Conservation (phyloP, 2,888 invertebrate species). For the Nesidiocoris tenuis region DNA sequence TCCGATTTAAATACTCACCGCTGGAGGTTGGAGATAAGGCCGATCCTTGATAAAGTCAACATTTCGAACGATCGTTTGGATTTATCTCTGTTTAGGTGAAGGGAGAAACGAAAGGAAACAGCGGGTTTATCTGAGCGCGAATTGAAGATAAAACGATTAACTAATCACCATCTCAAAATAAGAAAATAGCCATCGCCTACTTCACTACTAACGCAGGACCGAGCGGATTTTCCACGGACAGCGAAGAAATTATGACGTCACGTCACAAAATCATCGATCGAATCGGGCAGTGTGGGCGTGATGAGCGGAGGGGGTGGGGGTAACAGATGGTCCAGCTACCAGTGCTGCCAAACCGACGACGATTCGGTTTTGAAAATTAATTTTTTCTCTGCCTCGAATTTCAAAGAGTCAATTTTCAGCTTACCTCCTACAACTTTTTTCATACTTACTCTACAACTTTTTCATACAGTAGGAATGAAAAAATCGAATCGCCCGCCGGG, state of each 20-base stretch:
- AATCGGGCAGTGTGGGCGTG: neutral
- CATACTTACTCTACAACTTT: no score
- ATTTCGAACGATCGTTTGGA: constrained; percentile 23
- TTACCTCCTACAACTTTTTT: no score
- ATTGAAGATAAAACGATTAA: neutral
- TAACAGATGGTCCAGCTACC: no score
- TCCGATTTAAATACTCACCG: constrained; percentile 46
- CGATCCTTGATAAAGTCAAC: constrained; percentile 47
- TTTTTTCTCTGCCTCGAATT: no score
- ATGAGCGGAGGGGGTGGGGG: neutral
- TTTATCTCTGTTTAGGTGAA: neutral
- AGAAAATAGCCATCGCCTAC: neutral
- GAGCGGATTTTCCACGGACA: neutral
- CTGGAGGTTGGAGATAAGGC: constrained; percentile 48
- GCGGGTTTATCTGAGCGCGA: neutral
- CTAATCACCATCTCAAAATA: neutral
- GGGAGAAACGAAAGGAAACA: neutral
- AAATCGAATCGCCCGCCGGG: no score
- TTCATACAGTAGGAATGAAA: no score
- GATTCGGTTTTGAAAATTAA: no score
- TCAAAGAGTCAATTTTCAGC: no score
- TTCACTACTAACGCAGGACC: neutral
- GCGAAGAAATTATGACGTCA: neutral
- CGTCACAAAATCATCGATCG: constrained; percentile 12
- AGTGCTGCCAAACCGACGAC: no score